Conservation (phyloP, 2,113 vertebrate species). For the Orthonyx spaldingii region DNA sequence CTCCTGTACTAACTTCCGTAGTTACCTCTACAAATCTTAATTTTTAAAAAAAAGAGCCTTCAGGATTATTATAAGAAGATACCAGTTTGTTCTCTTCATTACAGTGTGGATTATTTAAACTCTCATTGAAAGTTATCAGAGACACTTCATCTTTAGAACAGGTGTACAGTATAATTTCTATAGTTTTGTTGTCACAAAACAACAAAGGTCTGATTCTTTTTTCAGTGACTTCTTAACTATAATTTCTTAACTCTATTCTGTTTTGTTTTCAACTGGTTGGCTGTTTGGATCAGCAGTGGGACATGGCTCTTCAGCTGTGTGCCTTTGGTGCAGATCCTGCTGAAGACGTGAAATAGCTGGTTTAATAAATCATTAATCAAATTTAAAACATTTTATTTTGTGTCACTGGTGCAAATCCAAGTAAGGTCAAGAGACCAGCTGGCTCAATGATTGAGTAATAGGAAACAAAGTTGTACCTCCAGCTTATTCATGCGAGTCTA, state of each 20-base stretch:
- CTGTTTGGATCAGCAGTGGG: background rate
- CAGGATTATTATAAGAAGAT: background rate
- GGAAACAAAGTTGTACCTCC: background rate
- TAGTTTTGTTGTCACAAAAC: background rate
- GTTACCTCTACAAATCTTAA: background rate
- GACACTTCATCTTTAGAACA: background rate
- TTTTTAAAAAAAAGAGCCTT: background rate
- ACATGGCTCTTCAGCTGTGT: background rate
- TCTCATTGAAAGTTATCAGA: background rate
- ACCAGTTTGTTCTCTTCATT: background rate
- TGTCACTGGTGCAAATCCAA: conserved; percentile 24
- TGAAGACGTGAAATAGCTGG: background rate
- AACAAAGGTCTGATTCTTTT: background rate
- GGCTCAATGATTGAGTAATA: conserved; percentile 13
- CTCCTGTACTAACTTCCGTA: background rate
- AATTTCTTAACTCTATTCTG: background rate
- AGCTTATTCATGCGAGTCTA: background rate
- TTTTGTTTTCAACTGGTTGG: background rate
- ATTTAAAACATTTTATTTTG: conserved; percentile 34
- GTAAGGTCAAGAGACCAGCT: conserved; percentile 6
- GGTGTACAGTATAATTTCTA: background rate
- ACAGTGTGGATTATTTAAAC: background rate
- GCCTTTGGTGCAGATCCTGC: background rate
- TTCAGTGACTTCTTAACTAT: background rate
- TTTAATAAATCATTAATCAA: conserved; percentile 40